Base-by-base conservation (phyloP, 2,113 vertebrate genomes). In the Cavia aperea region DNA sequence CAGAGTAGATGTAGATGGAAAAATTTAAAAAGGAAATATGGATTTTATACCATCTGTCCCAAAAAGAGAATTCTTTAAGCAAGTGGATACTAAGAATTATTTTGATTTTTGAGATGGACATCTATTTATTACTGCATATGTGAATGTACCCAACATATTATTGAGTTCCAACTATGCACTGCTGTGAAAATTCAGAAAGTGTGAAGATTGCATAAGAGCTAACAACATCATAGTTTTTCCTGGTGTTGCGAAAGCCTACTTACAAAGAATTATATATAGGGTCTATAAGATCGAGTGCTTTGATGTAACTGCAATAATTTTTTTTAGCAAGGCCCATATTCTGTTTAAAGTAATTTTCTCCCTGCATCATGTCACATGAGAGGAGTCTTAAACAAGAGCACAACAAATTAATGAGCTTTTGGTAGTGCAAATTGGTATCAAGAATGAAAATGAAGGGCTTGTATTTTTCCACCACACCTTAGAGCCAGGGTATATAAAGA, bases 391-490 rank as follows among this genome's bases (percentile, higher is more conserved):
- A 84, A 62, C 81, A 94, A 94, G 92, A 87, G 90, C 92, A 87
- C 79, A 94, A 56, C 88, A 90, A 81, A 58, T 93, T 96, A 97
- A 96, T 49, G 93, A 94, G 95, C 95, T 94, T 93, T 95, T 79
- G 29, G 89, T 63, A 51, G 77, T 75, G 84, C 81, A 96, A 92
- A 96, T 90, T 93, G 58, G 72, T 91, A 81, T 86, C 89, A 96
- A 81, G 95, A 95, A 96, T 95, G 95, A 95, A 91, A 94, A 96
- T 87, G 91, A 95, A 54, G 49, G 73, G 85, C 66, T 33, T 31
- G 19, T 33, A 23, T 54, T 54, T 94, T 77, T 46, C n/a, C 0
- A 13, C 94, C 92, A 90, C 96, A 4, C 93, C 95, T 54, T 36
- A 21, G 8, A 0, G 72, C 26, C 79, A 19, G 60, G 70, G 68